Percentiles rank a stretch among this genome's conserved stretches.
Conservation (phyloP, 2,113 vertebrate species). For the Odocoileus virginianus region DNA sequence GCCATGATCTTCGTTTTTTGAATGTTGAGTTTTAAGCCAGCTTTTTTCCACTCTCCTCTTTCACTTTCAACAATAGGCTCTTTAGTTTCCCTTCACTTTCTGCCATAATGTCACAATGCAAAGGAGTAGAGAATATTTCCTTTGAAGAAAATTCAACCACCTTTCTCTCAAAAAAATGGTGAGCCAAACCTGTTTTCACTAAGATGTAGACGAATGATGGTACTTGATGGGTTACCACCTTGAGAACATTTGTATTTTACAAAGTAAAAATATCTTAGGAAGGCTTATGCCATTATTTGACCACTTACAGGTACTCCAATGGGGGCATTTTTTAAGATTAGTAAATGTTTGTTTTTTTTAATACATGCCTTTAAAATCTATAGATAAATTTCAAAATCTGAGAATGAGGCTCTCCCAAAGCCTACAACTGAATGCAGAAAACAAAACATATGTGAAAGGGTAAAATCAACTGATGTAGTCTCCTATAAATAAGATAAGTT, state of each 20-base stretch:
- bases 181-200: background rate
- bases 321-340: background rate
- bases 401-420: background rate
- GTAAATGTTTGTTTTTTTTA: background rate
- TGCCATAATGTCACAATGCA: background rate
- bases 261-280: background rate
- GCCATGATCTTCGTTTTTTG: background rate
- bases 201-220: background rate
- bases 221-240: background rate
- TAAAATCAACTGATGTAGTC: background rate
- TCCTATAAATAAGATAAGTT: background rate
- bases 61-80: background rate
- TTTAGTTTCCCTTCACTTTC: background rate
- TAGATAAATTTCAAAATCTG: background rate
- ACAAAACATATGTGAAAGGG: background rate
- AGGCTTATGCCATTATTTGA: background rate
- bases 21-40: background rate
- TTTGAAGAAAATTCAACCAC: background rate
- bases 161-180: background rate
- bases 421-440: background rate
- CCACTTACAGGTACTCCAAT: background rate
- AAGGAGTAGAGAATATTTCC: background rate
- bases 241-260: background rate
- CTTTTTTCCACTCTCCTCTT: background rate
- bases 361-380: background rate